Evolutionary conservation across 2,797 vertebrate genomes (phyloP).

Genomic region (Cynodonichthys magdalenae): DNA sequence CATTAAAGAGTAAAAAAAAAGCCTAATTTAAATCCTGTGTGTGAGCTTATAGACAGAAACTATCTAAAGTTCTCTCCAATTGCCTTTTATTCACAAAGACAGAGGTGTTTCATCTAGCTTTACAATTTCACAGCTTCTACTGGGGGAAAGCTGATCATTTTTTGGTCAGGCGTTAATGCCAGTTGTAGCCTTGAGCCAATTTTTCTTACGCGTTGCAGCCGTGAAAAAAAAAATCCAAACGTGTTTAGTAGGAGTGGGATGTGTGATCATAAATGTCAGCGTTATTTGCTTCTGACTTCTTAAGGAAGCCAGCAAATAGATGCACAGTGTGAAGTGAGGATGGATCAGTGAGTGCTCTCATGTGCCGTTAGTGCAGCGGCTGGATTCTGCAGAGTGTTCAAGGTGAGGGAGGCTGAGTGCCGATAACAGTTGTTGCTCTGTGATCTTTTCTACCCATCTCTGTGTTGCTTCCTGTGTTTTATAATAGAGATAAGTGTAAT

Average conservation of each 20-base stretch:
- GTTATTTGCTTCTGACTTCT: conserved; percentile 3
- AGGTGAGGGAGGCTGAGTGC: background rate
- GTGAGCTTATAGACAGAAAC: background rate
- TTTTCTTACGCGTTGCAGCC: background rate
- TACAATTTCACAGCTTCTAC: background rate
- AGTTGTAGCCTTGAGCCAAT: background rate
- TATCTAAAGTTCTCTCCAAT: background rate
- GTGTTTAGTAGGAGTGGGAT: conserved; percentile 1
- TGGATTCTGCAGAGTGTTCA: background rate
- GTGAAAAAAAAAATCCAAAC: background rate
- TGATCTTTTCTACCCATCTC: background rate
- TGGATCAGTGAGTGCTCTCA: background rate
- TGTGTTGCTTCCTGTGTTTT: background rate
- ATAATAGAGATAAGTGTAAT: background rate
- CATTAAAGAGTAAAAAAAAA: background rate
- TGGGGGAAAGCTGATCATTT: background rate
- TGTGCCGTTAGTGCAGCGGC: conserved; percentile 1
- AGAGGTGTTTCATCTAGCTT: background rate
- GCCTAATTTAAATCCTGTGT: background rate
- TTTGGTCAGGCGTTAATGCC: conserved; percentile 3
- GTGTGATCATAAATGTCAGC: conserved; percentile 9
- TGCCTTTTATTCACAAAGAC: background rate
- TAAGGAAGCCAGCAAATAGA: background rate
- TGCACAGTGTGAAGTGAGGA: background rate
- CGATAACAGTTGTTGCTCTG: conserved; percentile 6